Evolutionary conservation across 2,797 vertebrate genomes (phyloP), one percentile per base, ranked within the genome.

Genomic region (Cuculus canorus): DNA sequence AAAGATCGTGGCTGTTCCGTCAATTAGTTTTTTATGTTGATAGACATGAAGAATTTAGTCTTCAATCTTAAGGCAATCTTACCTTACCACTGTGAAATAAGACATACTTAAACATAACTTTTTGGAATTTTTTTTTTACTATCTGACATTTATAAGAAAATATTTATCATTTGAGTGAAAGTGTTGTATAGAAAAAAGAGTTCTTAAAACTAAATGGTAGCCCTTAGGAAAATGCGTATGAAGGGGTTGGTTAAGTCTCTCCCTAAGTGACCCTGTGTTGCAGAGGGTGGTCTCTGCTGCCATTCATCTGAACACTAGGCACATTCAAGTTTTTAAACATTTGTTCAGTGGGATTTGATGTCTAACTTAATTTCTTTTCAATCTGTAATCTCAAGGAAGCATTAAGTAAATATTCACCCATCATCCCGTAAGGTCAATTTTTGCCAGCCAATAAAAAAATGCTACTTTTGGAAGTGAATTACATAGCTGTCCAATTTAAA

Each of bases 171-270:
- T 18, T 14, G 12, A 79, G 4, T 56, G 23, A 39, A 82, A 71
- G 3, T 47, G 9, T 22, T 45, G 5, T 27, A 33, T 4, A 56
- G 16, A 23, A 60, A 32, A 79, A 80, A 59, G 0, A 0, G 1
- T 43, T 53, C 24, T 68, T 77, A 47, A 85, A 77, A 10, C 4
- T 13, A 63, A 57, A 72, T 24, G 3, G 2, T 50, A 61, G 3
- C 7, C 59, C 5, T 53, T 13, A 39, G 61, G 15, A 70, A 70
- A 81, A 83, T 22, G 5, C 1, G 0, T 56, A 12, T 2, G 25
- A 43, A 17, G 43, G 3, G 33, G 69, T 83, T 3, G 2, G 2
- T 66, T 54, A 94, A 84, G 10, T 7, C 7, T 61, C 32, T 65
- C 3, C 9, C 7, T 84, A 89, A 43, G 10, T 28, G 14, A 77